phyloP scores from a whole-genome alignment of 37 sponge, comb jelly and placozoan species.

The Cliona cf. orientalis region DNA sequence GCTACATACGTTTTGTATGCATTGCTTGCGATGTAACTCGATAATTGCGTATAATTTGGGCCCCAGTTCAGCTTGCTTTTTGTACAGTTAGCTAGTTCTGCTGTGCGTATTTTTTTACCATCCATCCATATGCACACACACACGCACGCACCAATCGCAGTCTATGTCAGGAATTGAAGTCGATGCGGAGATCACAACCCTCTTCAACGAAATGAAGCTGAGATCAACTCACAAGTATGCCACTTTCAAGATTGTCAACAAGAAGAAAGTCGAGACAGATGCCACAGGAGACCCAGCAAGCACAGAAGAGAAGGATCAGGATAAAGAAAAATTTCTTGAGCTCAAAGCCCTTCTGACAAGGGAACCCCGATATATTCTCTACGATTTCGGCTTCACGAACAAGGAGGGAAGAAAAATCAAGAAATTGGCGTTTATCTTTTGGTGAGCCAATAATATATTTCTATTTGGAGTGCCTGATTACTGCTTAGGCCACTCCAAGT shows the following conservation, averaged over 20 bases:
- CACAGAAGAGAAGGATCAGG: conserved; percentile 34
- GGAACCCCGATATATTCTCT: conserved; percentile 73
- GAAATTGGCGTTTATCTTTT: conserved; percentile 77
- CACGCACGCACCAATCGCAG: background rate
- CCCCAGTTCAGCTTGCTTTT: no score
- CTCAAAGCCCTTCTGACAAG: conserved; percentile 24
- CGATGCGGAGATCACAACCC: conserved; percentile 17
- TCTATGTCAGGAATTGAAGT: conserved; percentile 81
- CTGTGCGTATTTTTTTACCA: no score
- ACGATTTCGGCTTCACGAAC: conserved; percentile 65
- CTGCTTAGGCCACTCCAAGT: no score
- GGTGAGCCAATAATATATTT: no score
- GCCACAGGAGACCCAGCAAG: conserved; percentile 9
- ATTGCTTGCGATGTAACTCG: no score
- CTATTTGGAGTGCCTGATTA: no score
- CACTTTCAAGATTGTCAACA: conserved; percentile 60
- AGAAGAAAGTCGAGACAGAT: conserved; percentile 63
- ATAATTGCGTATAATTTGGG: no score
- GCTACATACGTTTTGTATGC: no score
- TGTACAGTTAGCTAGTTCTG: no score
- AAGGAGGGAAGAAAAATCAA: conserved; percentile 57
- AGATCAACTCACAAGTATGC: conserved; percentile 56
- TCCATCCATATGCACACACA: no score
- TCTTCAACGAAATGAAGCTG: conserved; percentile 70
- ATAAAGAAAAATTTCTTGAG: conserved; percentile 32